Percentiles rank a stretch among this genome's conserved stretches.
These are phyloP conservation scores for Chaenogobius annularis DNA, from an alignment of 2,113 vertebrate species.

Conservation along the genomic window DNA sequence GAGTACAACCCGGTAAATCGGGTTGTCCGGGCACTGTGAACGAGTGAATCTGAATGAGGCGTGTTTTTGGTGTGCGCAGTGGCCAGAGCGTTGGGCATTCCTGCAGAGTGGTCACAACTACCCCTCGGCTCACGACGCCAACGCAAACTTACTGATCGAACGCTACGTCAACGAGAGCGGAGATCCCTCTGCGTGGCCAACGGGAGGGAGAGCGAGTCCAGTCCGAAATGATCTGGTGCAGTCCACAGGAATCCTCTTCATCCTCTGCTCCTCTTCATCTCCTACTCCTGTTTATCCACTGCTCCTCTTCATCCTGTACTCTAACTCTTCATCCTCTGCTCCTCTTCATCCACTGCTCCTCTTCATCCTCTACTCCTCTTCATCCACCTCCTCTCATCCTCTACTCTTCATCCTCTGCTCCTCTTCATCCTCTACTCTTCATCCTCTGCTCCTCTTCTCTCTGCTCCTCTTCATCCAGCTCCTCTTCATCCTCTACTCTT, in stretches of 20 bases:
- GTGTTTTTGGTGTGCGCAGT: slow-evolving; percentile 69
- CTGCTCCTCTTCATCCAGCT: no score
- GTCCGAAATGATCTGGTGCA: slow-evolving; percentile 89
- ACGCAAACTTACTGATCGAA: slow-evolving; percentile 89
- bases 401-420: no score
- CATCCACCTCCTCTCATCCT: no score
- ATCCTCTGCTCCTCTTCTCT: neutral
- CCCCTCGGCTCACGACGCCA: slow-evolving; percentile 87
- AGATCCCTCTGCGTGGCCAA: slow-evolving; percentile 44
- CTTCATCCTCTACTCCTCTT: no score
- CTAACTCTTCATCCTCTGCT: no score
- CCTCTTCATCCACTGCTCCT: no score
- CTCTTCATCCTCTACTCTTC: no score
- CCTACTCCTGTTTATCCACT: neutral
- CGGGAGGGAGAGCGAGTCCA: slow-evolving; percentile 70
- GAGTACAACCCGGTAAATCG: no score
- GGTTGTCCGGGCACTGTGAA: no score
- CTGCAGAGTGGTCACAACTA: slow-evolving; percentile 87
- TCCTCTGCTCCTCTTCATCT: no score
- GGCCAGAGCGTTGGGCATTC: slow-evolving; percentile 87
- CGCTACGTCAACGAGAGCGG: slow-evolving; percentile 77
- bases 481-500: neutral
- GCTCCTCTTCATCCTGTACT: no score
- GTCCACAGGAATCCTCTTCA: neutral
- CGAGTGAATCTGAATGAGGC: neutral